phyloP scores from a whole-genome alignment of 2,888 invertebrate genomes.

The Steromphala cineraria region DNA sequence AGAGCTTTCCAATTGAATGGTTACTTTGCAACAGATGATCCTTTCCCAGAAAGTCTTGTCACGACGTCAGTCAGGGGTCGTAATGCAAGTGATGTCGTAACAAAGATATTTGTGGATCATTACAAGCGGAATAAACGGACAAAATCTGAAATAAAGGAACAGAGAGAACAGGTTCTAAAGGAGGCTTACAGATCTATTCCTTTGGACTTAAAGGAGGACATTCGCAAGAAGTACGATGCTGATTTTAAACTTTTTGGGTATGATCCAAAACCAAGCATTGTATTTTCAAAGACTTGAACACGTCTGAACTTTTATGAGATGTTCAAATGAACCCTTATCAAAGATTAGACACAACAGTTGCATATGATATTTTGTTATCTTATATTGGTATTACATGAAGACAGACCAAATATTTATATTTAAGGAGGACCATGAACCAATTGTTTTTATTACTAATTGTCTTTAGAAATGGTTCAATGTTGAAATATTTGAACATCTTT shows the following conservation, averaged over 20 bases:
- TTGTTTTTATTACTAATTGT: too few species aligned
- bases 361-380: too few species aligned
- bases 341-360: too few species aligned
- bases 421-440: too few species aligned
- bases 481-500: too few species aligned
- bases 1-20: conserved; percentile 9
- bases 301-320: too few species aligned
- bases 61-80: background rate
- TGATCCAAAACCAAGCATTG: background rate
- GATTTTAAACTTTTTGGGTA: conserved; percentile 24
- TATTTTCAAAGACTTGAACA: background rate
- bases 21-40: background rate
- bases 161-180: background rate
- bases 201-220: background rate
- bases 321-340: too few species aligned
- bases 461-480: too few species aligned
- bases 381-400: too few species aligned
- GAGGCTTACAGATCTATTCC: background rate
- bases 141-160: background rate
- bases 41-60: background rate
- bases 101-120: background rate
- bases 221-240: background rate
- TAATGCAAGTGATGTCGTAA: background rate
- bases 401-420: too few species aligned
- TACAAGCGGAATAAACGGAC: background rate